phyloP scores from a whole-genome alignment of 2,797 vertebrate species.

The Phrynocephalus guinanensis region DNA sequence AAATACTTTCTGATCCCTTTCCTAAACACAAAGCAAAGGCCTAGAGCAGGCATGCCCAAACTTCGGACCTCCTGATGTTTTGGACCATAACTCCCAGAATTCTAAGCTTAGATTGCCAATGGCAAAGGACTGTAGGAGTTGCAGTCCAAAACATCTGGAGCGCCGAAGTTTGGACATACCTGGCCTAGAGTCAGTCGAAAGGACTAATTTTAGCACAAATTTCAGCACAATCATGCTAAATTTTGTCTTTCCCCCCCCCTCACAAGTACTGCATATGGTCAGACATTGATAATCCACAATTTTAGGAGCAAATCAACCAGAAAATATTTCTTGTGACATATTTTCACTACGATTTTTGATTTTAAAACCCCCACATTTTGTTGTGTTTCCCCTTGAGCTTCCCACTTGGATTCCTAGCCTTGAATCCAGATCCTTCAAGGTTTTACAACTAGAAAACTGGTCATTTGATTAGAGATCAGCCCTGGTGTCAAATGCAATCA shows the following conservation, averaged over 20 bases:
- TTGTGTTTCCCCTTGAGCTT: not conserved
- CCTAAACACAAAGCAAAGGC: conserved; percentile 41
- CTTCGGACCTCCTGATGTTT: no score
- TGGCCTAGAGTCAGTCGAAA: conserved; percentile 67
- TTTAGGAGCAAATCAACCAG: not conserved
- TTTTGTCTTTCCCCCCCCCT: conserved; percentile 62
- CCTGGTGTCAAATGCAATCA: not conserved
- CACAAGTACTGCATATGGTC: not conserved
- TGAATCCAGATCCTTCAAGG: not conserved
- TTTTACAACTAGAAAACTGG: not conserved
- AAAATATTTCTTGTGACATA: not conserved
- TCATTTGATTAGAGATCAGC: not conserved
- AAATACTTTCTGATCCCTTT: conserved; percentile 51
- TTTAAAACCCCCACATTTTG: not conserved
- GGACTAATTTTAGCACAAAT: not conserved
- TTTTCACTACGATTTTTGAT: not conserved
- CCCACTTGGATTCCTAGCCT: no score
- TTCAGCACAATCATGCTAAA: conserved; percentile 60
- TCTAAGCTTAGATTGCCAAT: no score
- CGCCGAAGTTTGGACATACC: no score
- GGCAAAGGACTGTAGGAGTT: no score
- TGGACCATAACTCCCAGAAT: no score
- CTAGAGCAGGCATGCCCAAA: conserved; percentile 26
- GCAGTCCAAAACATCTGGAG: no score
- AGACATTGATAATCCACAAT: not conserved